Evolutionary conservation across 2,888 invertebrate genomes (phyloP).

Genomic region (Ethmia dodecea): DNA sequence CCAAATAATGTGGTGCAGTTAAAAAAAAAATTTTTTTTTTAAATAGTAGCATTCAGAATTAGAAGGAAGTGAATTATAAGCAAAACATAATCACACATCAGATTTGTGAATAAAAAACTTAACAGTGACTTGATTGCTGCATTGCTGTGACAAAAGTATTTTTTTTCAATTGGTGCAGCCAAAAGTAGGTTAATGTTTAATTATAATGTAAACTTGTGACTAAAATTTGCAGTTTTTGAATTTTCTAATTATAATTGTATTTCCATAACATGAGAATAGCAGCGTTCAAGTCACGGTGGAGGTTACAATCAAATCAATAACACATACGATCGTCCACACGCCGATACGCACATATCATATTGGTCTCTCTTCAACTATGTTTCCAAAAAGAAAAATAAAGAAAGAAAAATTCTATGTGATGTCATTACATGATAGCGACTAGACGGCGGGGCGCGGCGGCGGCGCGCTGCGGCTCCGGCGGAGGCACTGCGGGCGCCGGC

Average conservation of each 20-base stretch:
- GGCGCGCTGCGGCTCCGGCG: conserved; percentile 48
- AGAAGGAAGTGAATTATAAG: conserved; percentile 6
- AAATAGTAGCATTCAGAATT: conserved; percentile 1
- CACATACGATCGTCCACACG: conserved; percentile 71
- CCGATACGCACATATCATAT: conserved; percentile 75
- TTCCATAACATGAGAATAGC: conserved; percentile 12
- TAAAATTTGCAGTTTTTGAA: too few relatives aligned
- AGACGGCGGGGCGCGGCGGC: conserved; percentile 47
- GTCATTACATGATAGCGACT: conserved; percentile 65
- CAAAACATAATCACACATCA: conserved; percentile 37
- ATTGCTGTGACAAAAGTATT: too few relatives aligned
- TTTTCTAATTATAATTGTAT: too few relatives aligned
- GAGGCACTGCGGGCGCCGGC: conserved; percentile 41
- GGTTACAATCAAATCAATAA: conserved; percentile 59
- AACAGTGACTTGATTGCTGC: conserved; percentile 31
- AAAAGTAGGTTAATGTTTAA: too few relatives aligned
- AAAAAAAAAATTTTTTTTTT: conserved; percentile 7
- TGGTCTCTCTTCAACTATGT: conserved; percentile 60
- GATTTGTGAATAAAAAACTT: conserved; percentile 34
- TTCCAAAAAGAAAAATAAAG: conserved; percentile 61
- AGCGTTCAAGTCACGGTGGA: conserved; percentile 36
- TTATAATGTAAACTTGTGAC: too few relatives aligned
- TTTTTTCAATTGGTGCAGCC: too few relatives aligned
- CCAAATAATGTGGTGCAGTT: conserved; percentile 26
- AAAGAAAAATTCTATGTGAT: conserved; percentile 64